A percentile compares a stretch with the other conserved stretches of the same genome.
phyloP scores from a whole-genome alignment of 2,888 invertebrate genomes.

The Timema podura region DNA sequence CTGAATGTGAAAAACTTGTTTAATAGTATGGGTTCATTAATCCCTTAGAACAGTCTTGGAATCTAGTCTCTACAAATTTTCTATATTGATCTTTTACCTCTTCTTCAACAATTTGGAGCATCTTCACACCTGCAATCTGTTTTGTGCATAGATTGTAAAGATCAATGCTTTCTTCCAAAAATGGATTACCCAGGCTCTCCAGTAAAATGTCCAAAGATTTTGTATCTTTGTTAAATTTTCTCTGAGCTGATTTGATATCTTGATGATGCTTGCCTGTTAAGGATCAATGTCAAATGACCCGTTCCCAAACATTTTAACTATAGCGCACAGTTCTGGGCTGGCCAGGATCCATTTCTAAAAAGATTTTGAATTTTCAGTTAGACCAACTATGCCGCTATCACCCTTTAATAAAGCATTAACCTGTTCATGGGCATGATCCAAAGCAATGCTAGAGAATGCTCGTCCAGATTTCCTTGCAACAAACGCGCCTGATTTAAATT shows the following conservation, averaged over 20 bases:
- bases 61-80: neutral
- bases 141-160: neutral
- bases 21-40: neutral
- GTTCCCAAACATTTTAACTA: neutral
- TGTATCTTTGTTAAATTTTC: neutral
- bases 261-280: neutral
- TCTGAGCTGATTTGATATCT: neutral
- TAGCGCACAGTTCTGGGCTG: neutral
- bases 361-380: constrained; percentile 1
- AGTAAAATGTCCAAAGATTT: neutral
- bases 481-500: neutral
- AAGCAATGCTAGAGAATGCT: neutral
- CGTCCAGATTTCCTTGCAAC: neutral
- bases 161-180: neutral
- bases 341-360: neutral
- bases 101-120: neutral
- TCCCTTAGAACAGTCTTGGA: neutral
- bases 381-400: neutral
- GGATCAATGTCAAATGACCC: neutral
- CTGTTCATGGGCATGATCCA: neutral
- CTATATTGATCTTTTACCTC: neutral
- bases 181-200: neutral
- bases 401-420: neutral
- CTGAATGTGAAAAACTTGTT: constrained; percentile 2
- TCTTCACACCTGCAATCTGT: neutral